These are phyloP conservation scores for Ameiurus melas DNA, from an alignment of 2,113 vertebrate genomes.

Conservation along the genomic window DNA sequence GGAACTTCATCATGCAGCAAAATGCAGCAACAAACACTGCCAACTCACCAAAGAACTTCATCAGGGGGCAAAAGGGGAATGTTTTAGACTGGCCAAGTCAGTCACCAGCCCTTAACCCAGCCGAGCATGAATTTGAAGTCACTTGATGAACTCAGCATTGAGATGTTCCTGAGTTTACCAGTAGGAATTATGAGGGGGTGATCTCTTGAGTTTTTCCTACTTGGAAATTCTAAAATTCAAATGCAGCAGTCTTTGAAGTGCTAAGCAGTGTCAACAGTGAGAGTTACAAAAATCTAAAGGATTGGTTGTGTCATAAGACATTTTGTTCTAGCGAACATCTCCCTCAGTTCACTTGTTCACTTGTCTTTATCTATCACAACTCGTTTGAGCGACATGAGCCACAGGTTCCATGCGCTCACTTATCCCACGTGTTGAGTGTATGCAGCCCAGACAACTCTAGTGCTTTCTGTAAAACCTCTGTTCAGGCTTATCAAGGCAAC, in stretches of 20 bases:
- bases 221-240: neutral
- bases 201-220: neutral
- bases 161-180: no score
- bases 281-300: neutral
- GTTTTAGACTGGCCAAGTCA: neutral
- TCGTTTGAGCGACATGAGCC: neutral
- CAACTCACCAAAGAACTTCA: neutral
- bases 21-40: neutral
- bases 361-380: neutral
- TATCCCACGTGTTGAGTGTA: neutral
- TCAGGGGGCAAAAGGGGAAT: neutral
- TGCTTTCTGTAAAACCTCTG: constrained; percentile 27
- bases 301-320: neutral
- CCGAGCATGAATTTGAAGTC: neutral
- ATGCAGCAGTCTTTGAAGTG: neutral
- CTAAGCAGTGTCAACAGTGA: neutral
- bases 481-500: constrained; percentile 22
- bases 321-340: neutral
- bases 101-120: neutral
- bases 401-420: constrained; percentile 1
- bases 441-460: constrained; percentile 18
- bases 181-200: neutral
- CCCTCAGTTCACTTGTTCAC: neutral
- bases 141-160: neutral
- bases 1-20: neutral